Conservation (phyloP, 2,888 invertebrate genomes). For the Hyles lineata region DNA sequence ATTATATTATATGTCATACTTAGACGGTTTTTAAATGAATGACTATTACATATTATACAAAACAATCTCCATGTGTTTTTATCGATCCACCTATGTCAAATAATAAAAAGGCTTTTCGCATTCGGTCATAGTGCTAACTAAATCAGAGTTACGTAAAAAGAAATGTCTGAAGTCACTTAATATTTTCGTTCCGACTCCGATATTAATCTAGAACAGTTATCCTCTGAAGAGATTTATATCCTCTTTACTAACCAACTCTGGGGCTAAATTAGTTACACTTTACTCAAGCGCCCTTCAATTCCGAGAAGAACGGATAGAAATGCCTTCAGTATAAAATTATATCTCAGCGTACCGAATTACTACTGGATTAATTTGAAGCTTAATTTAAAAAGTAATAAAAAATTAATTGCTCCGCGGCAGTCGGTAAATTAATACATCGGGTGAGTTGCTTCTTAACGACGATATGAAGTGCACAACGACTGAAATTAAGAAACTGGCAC, state of each 20-base stretch:
- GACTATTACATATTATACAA: no score
- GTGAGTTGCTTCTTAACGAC: not conserved
- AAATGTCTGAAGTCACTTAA: not conserved
- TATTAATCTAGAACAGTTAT: not conserved
- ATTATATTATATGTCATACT: not conserved
- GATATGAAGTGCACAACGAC: not conserved
- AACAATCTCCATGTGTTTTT: no score
- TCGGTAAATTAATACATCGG: not conserved
- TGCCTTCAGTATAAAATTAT: constrained; percentile 1
- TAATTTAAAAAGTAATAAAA: not conserved
- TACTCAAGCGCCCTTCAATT: constrained; percentile 10
- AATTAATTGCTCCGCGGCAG: not conserved
- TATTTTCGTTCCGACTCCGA: not conserved
- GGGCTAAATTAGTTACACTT: not conserved
- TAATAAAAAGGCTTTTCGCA: no score
- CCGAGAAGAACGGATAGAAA: constrained; percentile 26
- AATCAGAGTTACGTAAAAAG: not conserved
- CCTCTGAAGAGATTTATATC: not conserved
- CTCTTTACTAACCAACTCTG: not conserved
- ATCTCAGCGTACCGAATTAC: constrained; percentile 40
- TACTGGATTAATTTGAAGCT: constrained; percentile 33
- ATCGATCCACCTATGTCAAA: no score
- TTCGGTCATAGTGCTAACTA: no score
- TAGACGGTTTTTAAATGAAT: no score
- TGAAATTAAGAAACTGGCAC: constrained; percentile 69